Evolutionary conservation across 2,113 vertebrate species (phyloP).

Genomic region (Indri indri): DNA sequence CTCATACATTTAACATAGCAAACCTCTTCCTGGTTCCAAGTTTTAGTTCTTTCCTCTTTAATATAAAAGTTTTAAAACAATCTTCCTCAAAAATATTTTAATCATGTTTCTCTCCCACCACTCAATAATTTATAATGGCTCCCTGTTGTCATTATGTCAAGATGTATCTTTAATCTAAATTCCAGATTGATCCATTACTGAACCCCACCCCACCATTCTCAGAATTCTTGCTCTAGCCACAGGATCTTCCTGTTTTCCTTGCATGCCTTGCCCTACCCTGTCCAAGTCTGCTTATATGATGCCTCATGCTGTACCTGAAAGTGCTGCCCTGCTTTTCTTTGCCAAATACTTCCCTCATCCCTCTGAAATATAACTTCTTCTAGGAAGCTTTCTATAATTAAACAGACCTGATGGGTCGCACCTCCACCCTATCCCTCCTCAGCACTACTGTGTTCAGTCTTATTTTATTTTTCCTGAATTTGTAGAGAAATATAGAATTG

Average conservation of each 20-base stretch:
- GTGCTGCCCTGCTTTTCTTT: background rate
- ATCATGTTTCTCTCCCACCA: background rate
- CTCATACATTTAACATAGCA: background rate
- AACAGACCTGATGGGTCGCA: background rate
- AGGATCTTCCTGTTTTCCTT: background rate
- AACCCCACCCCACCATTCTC: accelerated
- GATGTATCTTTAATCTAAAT: background rate
- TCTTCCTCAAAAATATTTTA: background rate
- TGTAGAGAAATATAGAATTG: background rate
- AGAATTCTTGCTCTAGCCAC: background rate
- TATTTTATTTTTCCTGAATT: background rate
- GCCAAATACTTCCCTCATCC: background rate
- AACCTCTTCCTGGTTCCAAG: background rate
- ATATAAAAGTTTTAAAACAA: background rate
- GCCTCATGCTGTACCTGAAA: background rate
- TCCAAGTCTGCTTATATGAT: background rate
- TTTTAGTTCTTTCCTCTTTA: background rate
- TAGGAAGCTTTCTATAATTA: background rate
- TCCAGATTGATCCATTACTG: background rate
- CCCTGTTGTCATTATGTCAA: background rate
- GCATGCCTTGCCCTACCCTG: background rate
- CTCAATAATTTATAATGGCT: slow-evolving; percentile 5
- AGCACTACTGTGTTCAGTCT: background rate
- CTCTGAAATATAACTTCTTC: background rate
- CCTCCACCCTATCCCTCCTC: background rate